Base-by-base conservation (phyloP, 2,113 vertebrate species). In the Epinephelus cyanopodus region DNA sequence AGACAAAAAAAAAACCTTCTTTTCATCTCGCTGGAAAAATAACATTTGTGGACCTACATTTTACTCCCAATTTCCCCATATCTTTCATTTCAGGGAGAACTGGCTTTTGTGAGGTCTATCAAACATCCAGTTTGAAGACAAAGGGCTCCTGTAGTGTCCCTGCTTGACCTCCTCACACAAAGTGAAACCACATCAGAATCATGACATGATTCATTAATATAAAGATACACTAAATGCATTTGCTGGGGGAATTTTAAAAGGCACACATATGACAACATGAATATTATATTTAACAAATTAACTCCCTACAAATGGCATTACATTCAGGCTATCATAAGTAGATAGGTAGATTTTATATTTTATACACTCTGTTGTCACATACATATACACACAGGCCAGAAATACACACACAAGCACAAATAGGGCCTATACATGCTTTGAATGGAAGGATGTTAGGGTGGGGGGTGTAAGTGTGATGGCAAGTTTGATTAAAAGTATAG, bases 31-130 rank as follows among this genome's bases (percentile, higher is more conserved):
- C 65, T 1, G 4, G 48, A 61, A 81, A 83, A 84, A 81, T 64
- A 70, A 62, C 61, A 79, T 60, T 58, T 2, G 0, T 11, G 45
- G 27, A 12, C 71, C 56, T 68, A 71, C 6, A 81, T 64, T 77
- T 80, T 76, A 70, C 39, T 79, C 57, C 50, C 62, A 58, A 77
- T 83, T 86, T 72, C 42, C 67, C 11, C 58, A 60, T 62, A 77
- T 79, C 18, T 74, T 60, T 52, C 60, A 76, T 77, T 87, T 77
- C 61, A 65, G 48, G 57, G 75, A 82, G 72, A 81, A 60, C 37
- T 74, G 64, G 23, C 68, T 73, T 69, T 68, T 73, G 39, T 68
- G 56, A 64, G 42, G 64, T 76, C 67, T 64, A 61, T 76, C n/a
- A 60, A 47, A 62, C 62, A 50, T 73, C 21, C n/a, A 71, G 42